Evolutionary conservation across 2,113 vertebrate species (phyloP), one percentile per base, ranked within the genome.

Genomic region (Notiomystis cincta): DNA sequence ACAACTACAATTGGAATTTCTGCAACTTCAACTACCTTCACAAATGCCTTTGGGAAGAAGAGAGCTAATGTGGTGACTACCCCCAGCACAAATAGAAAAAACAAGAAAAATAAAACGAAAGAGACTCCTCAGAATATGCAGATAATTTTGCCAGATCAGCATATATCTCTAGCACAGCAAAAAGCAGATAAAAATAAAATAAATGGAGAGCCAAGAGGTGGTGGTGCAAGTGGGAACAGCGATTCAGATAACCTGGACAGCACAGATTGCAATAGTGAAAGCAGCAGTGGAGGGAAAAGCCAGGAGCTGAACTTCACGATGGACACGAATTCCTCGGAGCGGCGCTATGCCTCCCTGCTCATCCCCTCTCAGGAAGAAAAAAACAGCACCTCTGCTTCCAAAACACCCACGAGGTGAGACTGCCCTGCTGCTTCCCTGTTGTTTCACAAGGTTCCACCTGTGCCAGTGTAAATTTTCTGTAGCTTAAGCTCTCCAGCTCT

Each of bases 21-120:
- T 90, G 99, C 99, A 66, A 99, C 99, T 94, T 99, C 99, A 95
- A 89, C 99, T 95, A 99, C 99, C 87, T 99, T 99, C 98, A 99
- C 99, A 95, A 99, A 98, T 96, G 98, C 98, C 64, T 99, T 99
- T 96, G 99, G 99, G 79, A 99, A 99, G 97, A 99, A 99, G 97
- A 98, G 99, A 89, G 98, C 99, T 81, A 99, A 98, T 37, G 99
- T 99, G 94, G 98, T 99, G 92, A 99, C 99, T 64, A 99, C 99
- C 16, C 99, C 99, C 51, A 99, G 98, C 97, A 98, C 99, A 96
- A 99, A 99, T n/a, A 98, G 99, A 78, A 99, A 99, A 98, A 99
- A 98, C 96, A 99, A 99, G 98, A 99, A 99, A 98, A 99, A 99
- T 87, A 99, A 99, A 98, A 99, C 99, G 15, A 99, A 99, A 98